A percentile compares a stretch with the other conserved stretches of the same genome.
Conservation (phyloP, 2,888 invertebrate species). For the Drosophila mulleri region DNA sequence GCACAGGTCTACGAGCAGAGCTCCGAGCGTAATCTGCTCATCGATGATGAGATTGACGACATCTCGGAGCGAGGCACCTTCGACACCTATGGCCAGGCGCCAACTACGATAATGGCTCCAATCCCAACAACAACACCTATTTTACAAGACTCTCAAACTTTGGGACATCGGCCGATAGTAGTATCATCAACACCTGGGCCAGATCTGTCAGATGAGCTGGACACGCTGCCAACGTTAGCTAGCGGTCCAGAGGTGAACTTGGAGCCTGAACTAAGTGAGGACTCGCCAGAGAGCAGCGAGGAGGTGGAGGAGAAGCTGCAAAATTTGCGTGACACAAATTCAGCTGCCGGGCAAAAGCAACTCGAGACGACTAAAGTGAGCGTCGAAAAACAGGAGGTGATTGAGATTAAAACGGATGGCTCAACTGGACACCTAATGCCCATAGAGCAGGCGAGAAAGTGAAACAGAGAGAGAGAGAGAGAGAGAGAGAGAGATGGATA, state of each 20-base stretch:
- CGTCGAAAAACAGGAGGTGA: constrained; percentile 85
- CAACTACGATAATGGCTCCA: constrained; percentile 60
- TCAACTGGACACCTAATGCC: constrained; percentile 83
- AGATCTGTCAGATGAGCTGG: constrained; percentile 7
- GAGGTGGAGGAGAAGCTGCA: constrained; percentile 57
- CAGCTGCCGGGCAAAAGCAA: constrained; percentile 29
- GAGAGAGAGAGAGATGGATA: constrained; percentile 1
- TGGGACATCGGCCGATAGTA: constrained; percentile 81
- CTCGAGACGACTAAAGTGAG: constrained; percentile 73
- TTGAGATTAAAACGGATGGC: constrained; percentile 85
- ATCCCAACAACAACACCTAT: constrained; percentile 33
- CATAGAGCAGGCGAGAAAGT: constrained; percentile 30
- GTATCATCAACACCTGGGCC: constrained; percentile 81
- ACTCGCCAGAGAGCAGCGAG: constrained; percentile 30
- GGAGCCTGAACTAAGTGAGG: constrained; percentile 12
- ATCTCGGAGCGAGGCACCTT: constrained; percentile 78
- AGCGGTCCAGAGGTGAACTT: constrained; percentile 23
- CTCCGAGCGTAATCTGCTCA: constrained; percentile 83
- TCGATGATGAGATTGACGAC: constrained; percentile 83
- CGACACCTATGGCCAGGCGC: constrained; percentile 67
- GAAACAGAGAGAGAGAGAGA: constrained; percentile 20
- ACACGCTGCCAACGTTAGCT: constrained; percentile 12
- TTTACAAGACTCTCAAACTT: constrained; percentile 52
- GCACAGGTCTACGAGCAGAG: constrained; percentile 83
- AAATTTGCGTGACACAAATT: constrained; percentile 57